Evolutionary conservation across 2,888 invertebrate species (phyloP).

Genomic region (Coronaproctus castanopsis): DNA sequence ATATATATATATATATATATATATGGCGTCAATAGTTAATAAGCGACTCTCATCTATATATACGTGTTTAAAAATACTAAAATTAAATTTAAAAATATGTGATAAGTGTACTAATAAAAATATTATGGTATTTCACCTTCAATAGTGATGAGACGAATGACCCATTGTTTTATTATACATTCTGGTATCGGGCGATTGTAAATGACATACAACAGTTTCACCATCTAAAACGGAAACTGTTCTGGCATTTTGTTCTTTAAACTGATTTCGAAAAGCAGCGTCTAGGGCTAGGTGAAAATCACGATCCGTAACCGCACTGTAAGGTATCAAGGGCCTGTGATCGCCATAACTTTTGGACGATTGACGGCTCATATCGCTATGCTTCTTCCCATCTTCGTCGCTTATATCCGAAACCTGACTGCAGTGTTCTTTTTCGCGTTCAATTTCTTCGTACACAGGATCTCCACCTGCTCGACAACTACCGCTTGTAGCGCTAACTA

Average conservation of each 20-base stretch:
- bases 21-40: too few species aligned
- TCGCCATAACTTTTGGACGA: slow-evolving; percentile 58
- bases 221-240: slow-evolving; percentile 61
- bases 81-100: too few species aligned
- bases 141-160: slow-evolving; percentile 6
- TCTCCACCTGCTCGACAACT: slow-evolving; percentile 28
- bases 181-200: slow-evolving; percentile 34
- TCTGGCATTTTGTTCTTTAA: slow-evolving; percentile 29
- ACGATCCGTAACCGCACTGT: slow-evolving; percentile 28
- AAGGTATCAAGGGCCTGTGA: slow-evolving; percentile 57
- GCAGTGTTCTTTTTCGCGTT: slow-evolving; percentile 24
- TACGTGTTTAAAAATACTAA: too few species aligned
- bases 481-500: slow-evolving; percentile 23
- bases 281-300: slow-evolving; percentile 23
- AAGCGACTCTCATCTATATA: too few species aligned
- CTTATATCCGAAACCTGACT: slow-evolving; percentile 35
- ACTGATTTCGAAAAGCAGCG: slow-evolving; percentile 31
- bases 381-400: slow-evolving; percentile 53
- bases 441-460: slow-evolving; percentile 64
- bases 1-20: too few species aligned
- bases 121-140: too few species aligned
- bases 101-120: too few species aligned
- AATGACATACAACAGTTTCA: slow-evolving; percentile 65
- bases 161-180: slow-evolving; percentile 8
- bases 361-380: slow-evolving; percentile 47